Percentiles rank a stretch among this genome's conserved stretches.
Conservation (phyloP, 2,888 invertebrate species). For the Nineta flava region DNA sequence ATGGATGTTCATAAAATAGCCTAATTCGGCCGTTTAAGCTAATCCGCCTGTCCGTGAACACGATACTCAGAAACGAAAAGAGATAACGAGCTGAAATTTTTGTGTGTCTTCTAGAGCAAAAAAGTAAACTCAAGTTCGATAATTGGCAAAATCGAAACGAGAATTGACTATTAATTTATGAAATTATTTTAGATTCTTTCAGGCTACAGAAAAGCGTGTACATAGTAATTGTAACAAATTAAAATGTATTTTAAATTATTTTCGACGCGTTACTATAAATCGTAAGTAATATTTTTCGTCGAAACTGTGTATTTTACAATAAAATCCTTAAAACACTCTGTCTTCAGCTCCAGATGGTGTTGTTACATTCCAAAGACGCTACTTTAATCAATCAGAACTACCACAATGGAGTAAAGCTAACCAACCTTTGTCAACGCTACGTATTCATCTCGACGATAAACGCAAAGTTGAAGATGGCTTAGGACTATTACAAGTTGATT, state of each 20-base stretch:
- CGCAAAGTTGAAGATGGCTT: conserved; percentile 73
- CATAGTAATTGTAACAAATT: conserved; percentile 43
- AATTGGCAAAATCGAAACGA: too few relatives aligned
- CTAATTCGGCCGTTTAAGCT: too few relatives aligned
- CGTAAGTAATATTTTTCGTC: conserved; percentile 28
- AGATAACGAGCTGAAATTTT: too few relatives aligned
- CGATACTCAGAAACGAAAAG: too few relatives aligned
- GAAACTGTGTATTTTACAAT: neutral
- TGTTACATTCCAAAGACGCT: conserved; percentile 64
- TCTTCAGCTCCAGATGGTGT: conserved; percentile 53
- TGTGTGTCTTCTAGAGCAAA: too few relatives aligned
- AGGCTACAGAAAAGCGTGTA: neutral
- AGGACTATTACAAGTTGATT: conserved; percentile 82
- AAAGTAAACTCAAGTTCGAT: too few relatives aligned
- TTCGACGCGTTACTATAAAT: conserved; percentile 58
- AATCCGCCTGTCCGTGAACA: too few relatives aligned
- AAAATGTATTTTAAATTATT: conserved; percentile 82
- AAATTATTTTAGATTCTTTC: neutral
- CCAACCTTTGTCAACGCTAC: conserved; percentile 37
- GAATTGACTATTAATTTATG: too few relatives aligned
- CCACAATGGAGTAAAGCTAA: conserved; percentile 48
- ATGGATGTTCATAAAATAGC: too few relatives aligned
- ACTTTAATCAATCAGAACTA: conserved; percentile 34
- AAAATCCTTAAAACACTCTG: neutral
- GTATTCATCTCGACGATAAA: conserved; percentile 51